Evolutionary conservation across 2,113 vertebrate species (phyloP).

Genomic region (Aspidoscelis tigris): DNA sequence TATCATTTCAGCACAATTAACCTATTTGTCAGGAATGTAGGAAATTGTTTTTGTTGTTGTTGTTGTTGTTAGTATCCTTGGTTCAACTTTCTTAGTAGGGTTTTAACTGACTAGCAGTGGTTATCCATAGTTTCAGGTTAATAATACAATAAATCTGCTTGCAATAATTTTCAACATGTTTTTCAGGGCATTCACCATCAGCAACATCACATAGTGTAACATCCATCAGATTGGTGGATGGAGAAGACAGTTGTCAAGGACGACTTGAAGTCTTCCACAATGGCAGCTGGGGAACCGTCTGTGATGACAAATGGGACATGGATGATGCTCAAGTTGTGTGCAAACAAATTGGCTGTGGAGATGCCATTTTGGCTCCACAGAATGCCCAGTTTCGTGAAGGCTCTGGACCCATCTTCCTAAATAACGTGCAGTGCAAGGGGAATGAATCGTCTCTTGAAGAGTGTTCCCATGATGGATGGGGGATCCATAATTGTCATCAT

Average conservation of each 20-base stretch:
- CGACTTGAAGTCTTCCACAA: background rate
- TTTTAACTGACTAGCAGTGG: too few relatives aligned
- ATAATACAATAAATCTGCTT: too few relatives aligned
- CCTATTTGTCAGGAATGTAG: too few relatives aligned
- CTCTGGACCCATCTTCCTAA: background rate
- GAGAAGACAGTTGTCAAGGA: background rate
- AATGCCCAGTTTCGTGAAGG: slow-evolving; percentile 1
- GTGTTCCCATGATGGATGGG: background rate
- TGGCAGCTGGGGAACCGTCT: background rate
- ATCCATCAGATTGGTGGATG: background rate
- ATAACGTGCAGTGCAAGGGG: slow-evolving; percentile 3
- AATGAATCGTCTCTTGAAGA: background rate
- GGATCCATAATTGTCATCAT: background rate
- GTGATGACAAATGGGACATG: background rate
- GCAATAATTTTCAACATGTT: background rate
- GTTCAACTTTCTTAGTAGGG: too few relatives aligned
- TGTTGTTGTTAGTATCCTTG: too few relatives aligned
- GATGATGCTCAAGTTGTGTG: background rate
- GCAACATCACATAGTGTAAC: background rate
- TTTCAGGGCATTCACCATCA: background rate
- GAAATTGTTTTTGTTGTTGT: too few relatives aligned
- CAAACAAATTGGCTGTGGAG: background rate
- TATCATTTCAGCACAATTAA: too few relatives aligned
- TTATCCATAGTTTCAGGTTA: too few relatives aligned
- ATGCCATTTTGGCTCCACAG: background rate